phyloP scores from a whole-genome alignment of 1,140 invertebrate species.

The Calephelis nemesis region DNA sequence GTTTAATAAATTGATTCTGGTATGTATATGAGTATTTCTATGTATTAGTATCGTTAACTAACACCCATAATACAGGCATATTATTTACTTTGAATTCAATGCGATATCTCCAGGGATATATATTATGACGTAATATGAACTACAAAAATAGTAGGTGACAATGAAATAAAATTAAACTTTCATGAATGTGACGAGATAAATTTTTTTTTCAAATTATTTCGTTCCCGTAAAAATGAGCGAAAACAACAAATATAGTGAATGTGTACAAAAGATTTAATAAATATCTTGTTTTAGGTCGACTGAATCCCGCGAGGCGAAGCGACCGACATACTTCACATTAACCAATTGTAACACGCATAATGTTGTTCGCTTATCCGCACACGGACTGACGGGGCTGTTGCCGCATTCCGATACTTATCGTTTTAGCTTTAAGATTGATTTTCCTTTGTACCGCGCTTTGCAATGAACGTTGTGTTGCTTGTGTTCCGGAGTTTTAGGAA shows the following conservation, averaged over 20 bases:
- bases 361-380: conserved; percentile 54
- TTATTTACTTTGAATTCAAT: too few relatives aligned
- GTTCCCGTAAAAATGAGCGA: too few relatives aligned
- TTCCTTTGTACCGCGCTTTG: conserved; percentile 52
- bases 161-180: too few relatives aligned
- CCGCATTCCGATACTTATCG: conserved; percentile 69
- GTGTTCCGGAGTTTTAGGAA: conserved; percentile 14
- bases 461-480: conserved; percentile 1
- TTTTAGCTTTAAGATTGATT: conserved; percentile 64
- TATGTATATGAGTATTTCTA: too few relatives aligned
- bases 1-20: too few relatives aligned
- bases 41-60: too few relatives aligned
- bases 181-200: too few relatives aligned
- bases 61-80: too few relatives aligned
- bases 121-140: too few relatives aligned
- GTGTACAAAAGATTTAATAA: conserved; percentile 10
- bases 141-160: too few relatives aligned
- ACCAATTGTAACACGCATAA: conserved; percentile 57
- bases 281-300: conserved; percentile 50
- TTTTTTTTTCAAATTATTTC: too few relatives aligned
- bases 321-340: conserved; percentile 35
- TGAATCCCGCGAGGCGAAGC: conserved; percentile 37
- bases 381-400: conserved; percentile 42
- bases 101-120: too few relatives aligned
- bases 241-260: conserved; percentile 33